These are phyloP conservation scores for Apis laboriosa DNA, from an alignment of 1,140 invertebrate species.

Conservation along the genomic window DNA sequence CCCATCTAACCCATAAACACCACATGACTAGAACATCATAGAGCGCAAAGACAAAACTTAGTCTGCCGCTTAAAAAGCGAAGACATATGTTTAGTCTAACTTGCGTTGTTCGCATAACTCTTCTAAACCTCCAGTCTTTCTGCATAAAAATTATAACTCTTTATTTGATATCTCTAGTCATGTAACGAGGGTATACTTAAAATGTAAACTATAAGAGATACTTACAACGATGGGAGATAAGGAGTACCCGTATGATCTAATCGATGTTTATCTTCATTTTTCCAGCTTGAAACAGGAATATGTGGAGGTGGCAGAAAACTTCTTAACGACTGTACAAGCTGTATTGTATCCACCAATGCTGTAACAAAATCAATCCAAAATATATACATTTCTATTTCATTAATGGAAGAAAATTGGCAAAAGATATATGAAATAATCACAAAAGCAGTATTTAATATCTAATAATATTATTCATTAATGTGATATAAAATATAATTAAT, in stretches of 20 bases:
- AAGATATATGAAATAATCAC: neutral
- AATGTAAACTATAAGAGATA: slow-evolving; percentile 48
- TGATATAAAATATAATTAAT: slow-evolving; percentile 4
- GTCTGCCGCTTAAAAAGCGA: slow-evolving; percentile 55
- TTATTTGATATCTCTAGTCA: slow-evolving; percentile 50
- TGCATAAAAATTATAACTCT: slow-evolving; percentile 55
- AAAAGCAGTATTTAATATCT: neutral
- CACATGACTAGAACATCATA: slow-evolving; percentile 78
- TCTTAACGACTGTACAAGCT: slow-evolving; percentile 90
- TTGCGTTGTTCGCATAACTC: slow-evolving; percentile 75
- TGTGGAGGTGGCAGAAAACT: slow-evolving; percentile 92
- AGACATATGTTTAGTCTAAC: slow-evolving; percentile 68
- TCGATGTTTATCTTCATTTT: slow-evolving; percentile 91
- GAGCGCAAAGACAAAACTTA: slow-evolving; percentile 64
- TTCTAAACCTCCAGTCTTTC: slow-evolving; percentile 72
- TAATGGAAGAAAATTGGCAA: neutral
- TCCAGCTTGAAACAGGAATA: slow-evolving; percentile 93
- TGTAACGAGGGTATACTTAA: slow-evolving; percentile 48
- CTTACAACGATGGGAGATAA: slow-evolving; percentile 76
- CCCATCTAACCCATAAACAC: slow-evolving; percentile 72
- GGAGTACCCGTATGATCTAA: slow-evolving; percentile 77
- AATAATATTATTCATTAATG: neutral
- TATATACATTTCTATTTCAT: slow-evolving; percentile 3
- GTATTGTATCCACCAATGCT: slow-evolving; percentile 92
- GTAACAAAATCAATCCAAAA: slow-evolving; percentile 67